Base-by-base conservation (phyloP, 2,888 invertebrate genomes). In the Cosmorhoe ocellata region DNA sequence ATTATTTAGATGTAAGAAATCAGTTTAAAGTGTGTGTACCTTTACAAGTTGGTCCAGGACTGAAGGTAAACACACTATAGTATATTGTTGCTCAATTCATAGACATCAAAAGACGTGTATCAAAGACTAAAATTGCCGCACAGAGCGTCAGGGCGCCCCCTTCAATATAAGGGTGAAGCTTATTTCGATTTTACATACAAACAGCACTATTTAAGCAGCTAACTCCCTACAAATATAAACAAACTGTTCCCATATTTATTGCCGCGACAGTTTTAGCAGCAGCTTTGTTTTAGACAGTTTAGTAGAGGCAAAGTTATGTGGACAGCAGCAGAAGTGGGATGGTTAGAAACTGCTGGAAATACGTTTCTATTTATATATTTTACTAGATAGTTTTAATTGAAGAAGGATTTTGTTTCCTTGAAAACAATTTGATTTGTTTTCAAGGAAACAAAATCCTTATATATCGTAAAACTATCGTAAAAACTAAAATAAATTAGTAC, bases 101-200 rank as follows among this genome's bases (percentile, higher is more conserved):
- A 82, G 78, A 84, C 86, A 84, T 89, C 87, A 87, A 88, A 87
- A 85, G 84, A 71, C 75, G 69, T 71, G 73, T 81, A 79, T 87
- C 85, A 88, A 87, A 85, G 84, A 81, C 72, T 79, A 79, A 81
- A 67, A 74, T 68, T 69, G 71, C 63, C 71, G 74, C 70, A 76
- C 67, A 71, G 72, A 71, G 74, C 71, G 71, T 58, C 69, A 64
- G 74, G 74, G 74, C 61, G 71, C 68, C 67, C 71, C 78, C 79
- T 47, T 76, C 71, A 72, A 75, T 70, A 54, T 64, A 66, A 76
- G 78, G 76, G 76, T 69, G 70, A 63, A 76, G 74, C 74, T 75
- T 76, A 71, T 81, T 79, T 74, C 74, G 77, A 81, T 77, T 80
- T 81, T 80, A 77, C 75, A 74, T 67, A 67, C 67, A 69, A 71